phyloP scores from a whole-genome alignment of 2,888 invertebrate species.

The Polyommatus iphigenia region DNA sequence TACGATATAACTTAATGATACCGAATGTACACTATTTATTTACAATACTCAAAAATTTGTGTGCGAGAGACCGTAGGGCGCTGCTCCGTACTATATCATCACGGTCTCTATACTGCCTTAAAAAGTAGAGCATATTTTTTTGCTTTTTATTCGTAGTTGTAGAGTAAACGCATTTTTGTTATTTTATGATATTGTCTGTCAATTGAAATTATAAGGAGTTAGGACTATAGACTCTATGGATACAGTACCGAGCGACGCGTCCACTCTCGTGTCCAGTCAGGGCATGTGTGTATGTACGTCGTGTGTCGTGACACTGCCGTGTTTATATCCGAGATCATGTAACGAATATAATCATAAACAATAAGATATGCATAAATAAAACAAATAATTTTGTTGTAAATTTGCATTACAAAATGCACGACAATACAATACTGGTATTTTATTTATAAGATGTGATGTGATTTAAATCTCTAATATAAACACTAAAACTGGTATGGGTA shows the following conservation, averaged over 20 bases:
- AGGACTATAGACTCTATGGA: background rate
- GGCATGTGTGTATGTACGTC: background rate
- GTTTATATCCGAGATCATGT: constrained; percentile 6
- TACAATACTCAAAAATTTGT: background rate
- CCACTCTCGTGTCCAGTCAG: background rate
- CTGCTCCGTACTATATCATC: background rate
- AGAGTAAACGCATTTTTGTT: background rate
- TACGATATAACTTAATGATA: background rate
- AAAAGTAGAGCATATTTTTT: background rate
- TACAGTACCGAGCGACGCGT: background rate
- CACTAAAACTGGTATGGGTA: background rate
- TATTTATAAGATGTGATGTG: background rate
- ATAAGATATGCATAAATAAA: background rate
- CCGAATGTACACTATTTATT: background rate
- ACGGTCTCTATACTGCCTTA: background rate
- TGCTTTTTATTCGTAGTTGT: background rate
- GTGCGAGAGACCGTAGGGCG: background rate
- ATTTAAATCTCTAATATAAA: background rate
- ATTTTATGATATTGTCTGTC: background rate
- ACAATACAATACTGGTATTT: background rate
- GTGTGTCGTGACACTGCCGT: background rate
- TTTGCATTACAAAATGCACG: background rate
- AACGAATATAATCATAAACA: background rate
- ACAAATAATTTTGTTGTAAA: background rate
- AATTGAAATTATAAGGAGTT: too few species aligned